phyloP scores from a whole-genome alignment of 2,888 invertebrate genomes.

The Coronaproctus castanopsis region DNA sequence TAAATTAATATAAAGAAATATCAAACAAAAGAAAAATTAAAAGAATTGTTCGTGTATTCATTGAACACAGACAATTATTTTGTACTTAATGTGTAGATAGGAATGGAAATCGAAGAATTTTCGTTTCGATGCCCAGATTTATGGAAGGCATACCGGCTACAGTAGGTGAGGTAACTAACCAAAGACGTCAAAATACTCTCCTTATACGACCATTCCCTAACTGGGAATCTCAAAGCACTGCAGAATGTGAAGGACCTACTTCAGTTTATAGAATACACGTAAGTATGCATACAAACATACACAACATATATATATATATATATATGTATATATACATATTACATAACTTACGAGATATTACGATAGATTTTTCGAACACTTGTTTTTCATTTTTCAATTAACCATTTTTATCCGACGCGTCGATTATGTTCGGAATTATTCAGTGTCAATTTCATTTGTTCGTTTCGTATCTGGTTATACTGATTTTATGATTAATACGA shows the following conservation, averaged over 20 bases:
- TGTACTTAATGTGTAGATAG: too few species aligned
- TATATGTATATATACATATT: background rate
- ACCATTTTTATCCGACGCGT: too few species aligned
- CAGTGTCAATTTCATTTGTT: too few species aligned
- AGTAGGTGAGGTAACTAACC: slow-evolving; percentile 27
- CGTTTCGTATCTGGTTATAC: too few species aligned
- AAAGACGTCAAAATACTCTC: background rate
- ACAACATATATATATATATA: background rate
- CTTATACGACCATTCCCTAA: slow-evolving; percentile 4
- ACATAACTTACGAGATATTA: background rate
- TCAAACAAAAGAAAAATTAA: too few species aligned
- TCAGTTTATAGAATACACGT: slow-evolving; percentile 9
- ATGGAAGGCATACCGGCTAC: slow-evolving; percentile 56
- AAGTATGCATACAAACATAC: background rate
- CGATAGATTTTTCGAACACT: too few species aligned
- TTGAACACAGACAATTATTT: too few species aligned
- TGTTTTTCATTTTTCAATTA: too few species aligned
- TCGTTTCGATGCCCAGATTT: slow-evolving; percentile 52
- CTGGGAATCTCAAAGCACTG: slow-evolving; percentile 1
- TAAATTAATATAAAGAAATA: too few species aligned
- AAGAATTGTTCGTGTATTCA: too few species aligned
- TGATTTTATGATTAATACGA: too few species aligned
- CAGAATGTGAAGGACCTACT: slow-evolving; percentile 3
- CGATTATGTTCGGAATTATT: too few species aligned
- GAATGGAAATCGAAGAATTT: slow-evolving; percentile 29